Conservation (phyloP, 1,140 invertebrate species). For the Pogonus chalceus region DNA sequence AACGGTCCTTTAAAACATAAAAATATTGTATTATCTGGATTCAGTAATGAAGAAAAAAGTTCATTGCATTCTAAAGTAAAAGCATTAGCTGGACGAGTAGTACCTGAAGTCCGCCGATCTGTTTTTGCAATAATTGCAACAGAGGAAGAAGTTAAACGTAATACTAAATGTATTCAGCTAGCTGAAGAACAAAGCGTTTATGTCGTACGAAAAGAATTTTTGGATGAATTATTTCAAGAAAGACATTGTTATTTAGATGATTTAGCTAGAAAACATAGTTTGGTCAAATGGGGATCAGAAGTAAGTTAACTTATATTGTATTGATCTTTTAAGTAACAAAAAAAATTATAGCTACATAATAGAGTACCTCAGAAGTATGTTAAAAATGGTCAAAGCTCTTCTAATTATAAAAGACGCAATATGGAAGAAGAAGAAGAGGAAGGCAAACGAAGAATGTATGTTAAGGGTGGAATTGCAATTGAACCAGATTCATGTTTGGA, state of each 20-base stretch:
- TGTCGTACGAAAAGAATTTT: not conserved
- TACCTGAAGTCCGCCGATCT: not conserved
- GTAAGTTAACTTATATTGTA: not conserved
- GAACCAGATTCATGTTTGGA: slow-evolving; percentile 52
- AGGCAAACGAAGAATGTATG: not conserved
- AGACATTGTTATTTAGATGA: not conserved
- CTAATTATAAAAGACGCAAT: not conserved
- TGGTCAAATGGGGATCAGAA: not conserved
- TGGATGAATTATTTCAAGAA: not conserved
- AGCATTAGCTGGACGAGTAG: not conserved
- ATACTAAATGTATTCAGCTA: not conserved
- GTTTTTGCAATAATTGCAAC: not conserved
- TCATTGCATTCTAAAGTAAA: not conserved
- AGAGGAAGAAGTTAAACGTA: not conserved
- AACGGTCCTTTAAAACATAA: not conserved
- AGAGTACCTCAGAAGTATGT: not conserved
- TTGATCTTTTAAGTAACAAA: not conserved
- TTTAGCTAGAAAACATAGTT: not conserved
- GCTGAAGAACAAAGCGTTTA: not conserved
- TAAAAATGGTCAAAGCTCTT: not conserved
- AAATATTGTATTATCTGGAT: not conserved
- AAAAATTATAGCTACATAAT: not conserved
- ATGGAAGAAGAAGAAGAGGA: not conserved
- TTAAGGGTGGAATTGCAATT: slow-evolving; percentile 48
- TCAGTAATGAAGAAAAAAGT: not conserved